phyloP scores from a whole-genome alignment of 1,140 invertebrate genomes.

The Drosophila hydei region DNA sequence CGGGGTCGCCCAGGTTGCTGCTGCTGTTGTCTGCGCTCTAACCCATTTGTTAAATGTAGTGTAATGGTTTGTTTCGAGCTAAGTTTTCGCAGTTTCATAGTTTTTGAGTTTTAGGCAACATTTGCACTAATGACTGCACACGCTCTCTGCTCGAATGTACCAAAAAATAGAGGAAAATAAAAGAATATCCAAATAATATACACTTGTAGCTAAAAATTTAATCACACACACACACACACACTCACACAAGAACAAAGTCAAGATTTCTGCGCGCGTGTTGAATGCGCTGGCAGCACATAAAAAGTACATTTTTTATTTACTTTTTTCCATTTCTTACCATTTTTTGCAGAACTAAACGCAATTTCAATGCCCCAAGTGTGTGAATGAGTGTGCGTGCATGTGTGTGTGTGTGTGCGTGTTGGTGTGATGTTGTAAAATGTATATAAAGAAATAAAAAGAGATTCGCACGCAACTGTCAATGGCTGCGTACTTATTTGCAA shows the following conservation, averaged over 20 bases:
- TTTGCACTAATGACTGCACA: slow-evolving; percentile 78
- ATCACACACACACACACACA: slow-evolving; percentile 4
- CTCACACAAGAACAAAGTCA: slow-evolving; percentile 2
- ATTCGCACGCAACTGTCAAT: slow-evolving; percentile 80
- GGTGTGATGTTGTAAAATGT: slow-evolving; percentile 47
- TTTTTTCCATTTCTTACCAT: slow-evolving; percentile 23
- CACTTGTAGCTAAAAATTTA: slow-evolving; percentile 5
- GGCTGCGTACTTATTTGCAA: slow-evolving; percentile 70
- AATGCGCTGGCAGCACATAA: slow-evolving; percentile 29
- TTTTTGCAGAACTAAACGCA: slow-evolving; percentile 59
- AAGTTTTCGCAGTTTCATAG: slow-evolving; percentile 52
- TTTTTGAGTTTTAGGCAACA: slow-evolving; percentile 60
- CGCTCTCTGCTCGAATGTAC: slow-evolving; percentile 15
- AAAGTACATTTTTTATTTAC: slow-evolving; percentile 25
- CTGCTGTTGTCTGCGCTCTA: slow-evolving; percentile 23
- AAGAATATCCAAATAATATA: not conserved
- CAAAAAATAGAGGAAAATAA: not conserved
- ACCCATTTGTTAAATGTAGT: slow-evolving; percentile 79
- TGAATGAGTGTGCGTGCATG: slow-evolving; percentile 18
- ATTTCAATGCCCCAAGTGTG: slow-evolving; percentile 51
- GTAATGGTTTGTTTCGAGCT: slow-evolving; percentile 71
- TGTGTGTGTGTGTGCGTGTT: slow-evolving; percentile 7
- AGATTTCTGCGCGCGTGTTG: slow-evolving; percentile 3
- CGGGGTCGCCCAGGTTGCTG: not conserved
- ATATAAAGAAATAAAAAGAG: slow-evolving; percentile 77